Evolutionary conservation across 1,140 invertebrate genomes (phyloP).

Genomic region (Pygmarrhopalites habei): DNA sequence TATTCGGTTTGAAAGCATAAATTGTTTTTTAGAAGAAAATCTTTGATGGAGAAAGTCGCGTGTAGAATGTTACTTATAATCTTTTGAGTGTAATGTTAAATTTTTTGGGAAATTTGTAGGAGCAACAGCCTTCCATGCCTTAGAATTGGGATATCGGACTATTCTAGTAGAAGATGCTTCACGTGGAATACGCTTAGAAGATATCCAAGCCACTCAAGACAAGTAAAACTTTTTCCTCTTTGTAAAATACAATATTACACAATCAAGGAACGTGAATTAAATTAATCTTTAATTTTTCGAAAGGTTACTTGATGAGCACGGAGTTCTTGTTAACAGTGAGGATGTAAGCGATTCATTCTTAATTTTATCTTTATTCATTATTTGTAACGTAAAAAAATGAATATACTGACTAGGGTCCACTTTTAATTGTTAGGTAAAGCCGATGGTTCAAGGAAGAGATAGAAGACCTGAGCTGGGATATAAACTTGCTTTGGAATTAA

Average conservation of each 20-base stretch:
- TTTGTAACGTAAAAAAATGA: neutral
- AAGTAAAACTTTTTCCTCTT: too few relatives aligned
- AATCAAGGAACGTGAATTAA: too few relatives aligned
- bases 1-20: too few relatives aligned
- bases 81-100: too few relatives aligned
- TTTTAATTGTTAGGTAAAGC: conserved; percentile 56
- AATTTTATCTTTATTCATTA: neutral
- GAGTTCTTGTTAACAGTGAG: conserved; percentile 68
- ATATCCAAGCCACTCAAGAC: conserved; percentile 76
- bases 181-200: conserved; percentile 73
- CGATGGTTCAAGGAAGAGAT: conserved; percentile 79
- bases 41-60: too few relatives aligned
- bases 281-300: too few relatives aligned
- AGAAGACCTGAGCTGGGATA: conserved; percentile 77
- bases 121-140: conserved; percentile 74
- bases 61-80: too few relatives aligned
- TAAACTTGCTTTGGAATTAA: conserved; percentile 74
- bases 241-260: too few relatives aligned
- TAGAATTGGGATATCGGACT: conserved; percentile 82
- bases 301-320: conserved; percentile 62
- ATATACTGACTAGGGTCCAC: conserved; percentile 7
- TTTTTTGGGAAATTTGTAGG: too few relatives aligned
- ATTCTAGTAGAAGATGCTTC: conserved; percentile 84
- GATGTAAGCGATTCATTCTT: conserved; percentile 50
- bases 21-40: too few relatives aligned